Conservation (phyloP, 2,113 vertebrate genomes). For the Vimba vimba region DNA sequence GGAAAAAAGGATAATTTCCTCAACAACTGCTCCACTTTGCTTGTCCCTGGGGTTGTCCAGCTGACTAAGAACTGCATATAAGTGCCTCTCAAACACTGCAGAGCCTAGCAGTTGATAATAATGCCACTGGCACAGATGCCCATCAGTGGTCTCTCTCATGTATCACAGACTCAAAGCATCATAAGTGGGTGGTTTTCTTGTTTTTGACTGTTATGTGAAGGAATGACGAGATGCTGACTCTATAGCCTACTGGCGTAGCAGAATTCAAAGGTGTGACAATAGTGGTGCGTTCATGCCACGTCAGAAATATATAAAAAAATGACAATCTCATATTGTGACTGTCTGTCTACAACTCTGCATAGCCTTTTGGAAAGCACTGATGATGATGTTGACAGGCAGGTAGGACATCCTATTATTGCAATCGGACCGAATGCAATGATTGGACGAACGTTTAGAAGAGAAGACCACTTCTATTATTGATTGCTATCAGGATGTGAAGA, state of each 20-base stretch:
- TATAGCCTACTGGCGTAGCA: not conserved
- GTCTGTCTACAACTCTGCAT: too few species aligned
- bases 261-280: not conserved
- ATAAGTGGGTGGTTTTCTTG: constrained; percentile 67
- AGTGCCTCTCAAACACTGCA: constrained; percentile 59
- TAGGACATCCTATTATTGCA: too few species aligned
- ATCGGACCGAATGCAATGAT: too few species aligned
- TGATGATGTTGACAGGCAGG: too few species aligned
- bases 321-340: not conserved
- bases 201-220: constrained; percentile 61
- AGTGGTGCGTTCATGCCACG: not conserved
- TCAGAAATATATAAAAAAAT: not conserved
- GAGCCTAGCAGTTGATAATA: constrained; percentile 51
- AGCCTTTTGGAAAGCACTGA: too few species aligned
- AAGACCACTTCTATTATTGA: too few species aligned
- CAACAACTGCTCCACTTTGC: constrained; percentile 72
- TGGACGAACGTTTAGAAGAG: too few species aligned
- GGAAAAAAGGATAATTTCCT: constrained; percentile 71
- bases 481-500: too few species aligned
- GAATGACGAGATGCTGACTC: not conserved
- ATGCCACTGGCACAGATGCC: constrained; percentile 50
- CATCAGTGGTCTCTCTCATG: constrained; percentile 68
- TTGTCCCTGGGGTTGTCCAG: constrained; percentile 40
- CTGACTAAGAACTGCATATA: constrained; percentile 49
- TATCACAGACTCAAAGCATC: constrained; percentile 68